Evolutionary conservation across 2,888 invertebrate species (phyloP).

Genomic region (Nomada ferruginata): DNA sequence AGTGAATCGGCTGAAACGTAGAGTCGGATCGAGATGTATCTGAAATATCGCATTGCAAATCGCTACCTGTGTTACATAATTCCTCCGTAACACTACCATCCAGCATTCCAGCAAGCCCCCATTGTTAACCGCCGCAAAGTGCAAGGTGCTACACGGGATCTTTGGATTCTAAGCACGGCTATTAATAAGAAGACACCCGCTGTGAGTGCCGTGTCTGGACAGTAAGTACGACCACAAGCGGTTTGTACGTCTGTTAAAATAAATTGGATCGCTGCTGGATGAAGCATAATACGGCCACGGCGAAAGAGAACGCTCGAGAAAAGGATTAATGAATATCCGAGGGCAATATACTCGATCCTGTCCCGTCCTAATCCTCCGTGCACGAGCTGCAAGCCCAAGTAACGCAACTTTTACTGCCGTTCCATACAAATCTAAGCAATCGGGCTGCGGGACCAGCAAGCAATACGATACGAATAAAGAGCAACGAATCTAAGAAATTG

Average conservation of each 20-base stretch:
- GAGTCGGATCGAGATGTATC: not conserved
- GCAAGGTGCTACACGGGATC: conserved; percentile 40
- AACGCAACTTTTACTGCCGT: not conserved
- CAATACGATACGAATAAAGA: too few species aligned
- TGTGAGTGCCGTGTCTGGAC: conserved; percentile 8
- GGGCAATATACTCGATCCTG: conserved; percentile 9
- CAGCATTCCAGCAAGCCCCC: conserved; percentile 20
- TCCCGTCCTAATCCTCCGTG: not conserved
- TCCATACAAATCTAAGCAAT: not conserved
- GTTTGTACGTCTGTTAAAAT: conserved; percentile 45
- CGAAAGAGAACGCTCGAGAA: conserved; percentile 26
- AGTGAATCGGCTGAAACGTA: not conserved
- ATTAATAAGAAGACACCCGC: conserved; percentile 49
- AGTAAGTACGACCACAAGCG: conserved; percentile 15
- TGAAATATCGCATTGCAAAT: conserved; percentile 18
- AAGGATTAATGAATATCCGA: conserved; percentile 37
- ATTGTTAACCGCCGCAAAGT: conserved; percentile 44
- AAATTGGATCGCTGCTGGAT: conserved; percentile 41
- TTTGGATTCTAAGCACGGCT: conserved; percentile 43
- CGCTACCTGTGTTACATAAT: conserved; percentile 10
- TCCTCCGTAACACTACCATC: not conserved
- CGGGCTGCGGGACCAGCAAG: too few species aligned
- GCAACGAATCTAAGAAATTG: too few species aligned
- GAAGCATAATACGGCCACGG: conserved; percentile 29
- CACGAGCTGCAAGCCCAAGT: conserved; percentile 3